Evolutionary conservation across 2,113 vertebrate genomes (phyloP).

Genomic region (Epinephelus fuscoguttatus): DNA sequence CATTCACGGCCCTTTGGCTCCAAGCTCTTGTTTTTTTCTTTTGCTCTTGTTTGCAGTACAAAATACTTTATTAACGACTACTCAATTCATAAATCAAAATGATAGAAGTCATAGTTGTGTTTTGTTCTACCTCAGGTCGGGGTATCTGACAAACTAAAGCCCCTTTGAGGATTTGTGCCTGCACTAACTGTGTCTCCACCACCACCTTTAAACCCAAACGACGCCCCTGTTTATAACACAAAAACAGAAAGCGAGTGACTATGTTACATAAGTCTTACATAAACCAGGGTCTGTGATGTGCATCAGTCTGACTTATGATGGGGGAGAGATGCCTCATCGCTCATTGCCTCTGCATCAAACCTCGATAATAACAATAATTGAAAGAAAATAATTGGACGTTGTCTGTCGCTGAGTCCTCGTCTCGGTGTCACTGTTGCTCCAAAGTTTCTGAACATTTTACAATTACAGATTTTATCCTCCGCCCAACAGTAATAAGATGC

Average conservation of each 20-base stretch:
- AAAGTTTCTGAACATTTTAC: constrained; percentile 15
- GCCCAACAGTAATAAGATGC: not conserved
- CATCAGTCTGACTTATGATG: constrained; percentile 50
- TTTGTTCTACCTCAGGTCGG: no score
- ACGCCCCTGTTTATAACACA: not conserved
- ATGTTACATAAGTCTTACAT: constrained; percentile 56
- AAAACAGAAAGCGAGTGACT: constrained; percentile 7
- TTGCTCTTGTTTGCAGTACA: no score
- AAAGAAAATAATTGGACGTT: constrained; percentile 9
- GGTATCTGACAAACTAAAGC: no score
- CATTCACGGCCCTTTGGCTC: no score
- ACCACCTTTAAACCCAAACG: no score
- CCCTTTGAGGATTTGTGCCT: no score
- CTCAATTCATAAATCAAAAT: no score
- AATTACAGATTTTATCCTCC: constrained; percentile 7
- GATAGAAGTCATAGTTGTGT: no score
- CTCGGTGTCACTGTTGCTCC: constrained; percentile 7
- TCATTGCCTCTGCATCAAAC: constrained; percentile 21
- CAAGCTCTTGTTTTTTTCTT: no score
- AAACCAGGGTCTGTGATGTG: constrained; percentile 55
- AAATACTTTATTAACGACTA: no score
- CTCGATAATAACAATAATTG: constrained; percentile 21
- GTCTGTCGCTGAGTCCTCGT: not conserved
- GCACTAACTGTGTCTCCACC: no score
- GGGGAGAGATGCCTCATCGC: constrained; percentile 21